Base-by-base conservation (phyloP, 2,888 invertebrate genomes). In the Eremobia ochroleuca region DNA sequence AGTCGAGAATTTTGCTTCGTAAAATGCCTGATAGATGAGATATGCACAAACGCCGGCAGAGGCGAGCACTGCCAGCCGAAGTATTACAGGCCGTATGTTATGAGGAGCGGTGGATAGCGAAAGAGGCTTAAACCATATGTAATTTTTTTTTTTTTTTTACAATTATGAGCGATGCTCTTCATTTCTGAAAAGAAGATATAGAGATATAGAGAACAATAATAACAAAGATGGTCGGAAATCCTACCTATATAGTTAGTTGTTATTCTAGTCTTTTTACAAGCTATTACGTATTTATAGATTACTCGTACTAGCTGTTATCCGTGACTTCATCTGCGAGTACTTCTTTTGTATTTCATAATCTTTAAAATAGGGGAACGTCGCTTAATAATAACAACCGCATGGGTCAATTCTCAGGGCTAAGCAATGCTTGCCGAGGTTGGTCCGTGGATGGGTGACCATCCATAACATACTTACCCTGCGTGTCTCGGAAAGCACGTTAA, bases 1-100 rank as follows among this genome's bases (percentile, higher is more conserved):
- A 79, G 49, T 73, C 61, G 66, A 62, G 61, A 73, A 82, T 79
- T 77, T 68, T 79, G 84, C 70, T 73, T 67, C 43, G 83, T 79
- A 73, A 73, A 83, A 58, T 31, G 37, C 15, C 65, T 73, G 79
- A 82, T 68, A 43, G n/a, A 82, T 83, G 79, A 15, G 37, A 66
- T 70, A 43, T 55, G 13, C 52, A 46, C 70, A 40, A 72, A 83
- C 78, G 43, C 25, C 46, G 40, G 66, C 15, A 13, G 58, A 61
- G 61, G 58, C 59, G 58, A n/a, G n/a, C 15, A 2, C 21, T n/a
- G 66, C 13, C 70, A 34, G 9, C 1, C 37, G 58, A 83, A 46
- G 73, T 73, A 81, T 83, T 73, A 34, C 69, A 25, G 15, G 34
- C 46, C n/a, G 68, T 83, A 73, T 61, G 55, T 83, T 65, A 59